These are phyloP conservation scores for Dipus sagitta DNA, from an alignment of 2,797 vertebrate species.

Conservation along the genomic window DNA sequence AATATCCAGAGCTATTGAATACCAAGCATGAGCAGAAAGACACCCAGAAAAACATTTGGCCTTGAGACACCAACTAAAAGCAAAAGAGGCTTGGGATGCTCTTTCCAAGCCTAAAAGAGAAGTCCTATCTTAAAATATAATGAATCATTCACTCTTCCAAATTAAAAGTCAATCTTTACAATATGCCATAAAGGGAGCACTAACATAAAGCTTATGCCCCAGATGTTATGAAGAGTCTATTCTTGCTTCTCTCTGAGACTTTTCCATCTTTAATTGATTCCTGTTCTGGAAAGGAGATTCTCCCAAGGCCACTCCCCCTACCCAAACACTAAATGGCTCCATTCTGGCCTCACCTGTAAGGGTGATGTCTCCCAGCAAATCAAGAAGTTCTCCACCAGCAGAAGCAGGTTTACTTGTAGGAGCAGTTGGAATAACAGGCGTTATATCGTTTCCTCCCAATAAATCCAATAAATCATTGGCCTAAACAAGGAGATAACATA, in stretches of 20 bases:
- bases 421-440: conserved; percentile 95
- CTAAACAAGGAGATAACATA: conserved; percentile 87
- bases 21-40: conserved; percentile 38
- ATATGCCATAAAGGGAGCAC: neutral
- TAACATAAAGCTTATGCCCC: neutral
- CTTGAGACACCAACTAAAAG: conserved; percentile 46
- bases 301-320: neutral
- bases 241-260: conserved; percentile 33
- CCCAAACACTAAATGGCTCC: conserved; percentile 43
- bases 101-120: conserved; percentile 1
- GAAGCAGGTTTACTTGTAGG: conserved; percentile 94
- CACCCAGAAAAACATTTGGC: conserved; percentile 26
- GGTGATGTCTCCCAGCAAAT: conserved; percentile 96
- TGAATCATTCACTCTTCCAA: conserved; percentile 33
- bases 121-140: conserved; percentile 58
- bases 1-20: conserved; percentile 31
- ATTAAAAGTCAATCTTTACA: conserved; percentile 24
- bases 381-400: conserved; percentile 97
- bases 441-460: conserved; percentile 95
- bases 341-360: conserved; percentile 91
- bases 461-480: conserved; percentile 98
- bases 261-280: neutral
- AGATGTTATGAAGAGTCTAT: conserved; percentile 20
- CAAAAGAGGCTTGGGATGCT: conserved; percentile 9
- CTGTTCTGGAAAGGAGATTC: neutral